A percentile compares a stretch with the other conserved stretches of the same genome.
These are phyloP conservation scores for Galeopsomyia nigrocyanea DNA, from an alignment of 2,888 invertebrate species.

Conservation along the genomic window DNA sequence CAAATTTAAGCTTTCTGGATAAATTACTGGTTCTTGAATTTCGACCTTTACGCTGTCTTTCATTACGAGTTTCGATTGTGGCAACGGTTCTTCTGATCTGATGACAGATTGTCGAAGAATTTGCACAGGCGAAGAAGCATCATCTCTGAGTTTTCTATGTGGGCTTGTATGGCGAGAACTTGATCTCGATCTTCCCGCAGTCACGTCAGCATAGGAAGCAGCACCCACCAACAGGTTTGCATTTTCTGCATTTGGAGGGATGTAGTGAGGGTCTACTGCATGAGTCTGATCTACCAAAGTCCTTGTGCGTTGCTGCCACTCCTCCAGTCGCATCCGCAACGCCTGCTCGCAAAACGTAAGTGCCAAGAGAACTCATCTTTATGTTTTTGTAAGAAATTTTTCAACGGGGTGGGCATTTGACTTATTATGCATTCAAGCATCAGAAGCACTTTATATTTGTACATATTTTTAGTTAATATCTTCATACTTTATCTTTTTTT, in stretches of 20 bases:
- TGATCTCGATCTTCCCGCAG: slow-evolving; percentile 74
- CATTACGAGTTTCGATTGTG: not conserved
- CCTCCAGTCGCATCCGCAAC: slow-evolving; percentile 75
- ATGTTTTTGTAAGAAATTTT: slow-evolving; percentile 54
- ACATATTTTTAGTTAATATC: slow-evolving; percentile 51
- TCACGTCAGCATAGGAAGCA: slow-evolving; percentile 77
- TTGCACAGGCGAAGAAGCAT: slow-evolving; percentile 46
- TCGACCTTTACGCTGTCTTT: slow-evolving; percentile 12
- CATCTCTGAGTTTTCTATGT: slow-evolving; percentile 57
- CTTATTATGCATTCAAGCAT: slow-evolving; percentile 42
- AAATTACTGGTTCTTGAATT: slow-evolving; percentile 21
- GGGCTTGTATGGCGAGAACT: slow-evolving; percentile 64
- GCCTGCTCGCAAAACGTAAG: slow-evolving; percentile 74
- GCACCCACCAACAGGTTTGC: slow-evolving; percentile 50
- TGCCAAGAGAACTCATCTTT: slow-evolving; percentile 61
- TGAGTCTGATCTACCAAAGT: slow-evolving; percentile 80
- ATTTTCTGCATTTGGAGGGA: slow-evolving; percentile 70
- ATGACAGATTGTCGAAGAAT: not conserved
- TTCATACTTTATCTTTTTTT: not conserved
- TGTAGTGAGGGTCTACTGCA: slow-evolving; percentile 82
- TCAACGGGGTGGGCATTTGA: slow-evolving; percentile 43
- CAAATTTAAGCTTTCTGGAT: too few relatives aligned
- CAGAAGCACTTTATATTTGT: slow-evolving; percentile 47
- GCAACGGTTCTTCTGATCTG: not conserved
- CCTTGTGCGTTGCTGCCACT: slow-evolving; percentile 79